Percentiles rank a stretch among this genome's conserved stretches.
Conservation (phyloP, 1,140 invertebrate species). For the Thaumatotibia leucotreta region DNA sequence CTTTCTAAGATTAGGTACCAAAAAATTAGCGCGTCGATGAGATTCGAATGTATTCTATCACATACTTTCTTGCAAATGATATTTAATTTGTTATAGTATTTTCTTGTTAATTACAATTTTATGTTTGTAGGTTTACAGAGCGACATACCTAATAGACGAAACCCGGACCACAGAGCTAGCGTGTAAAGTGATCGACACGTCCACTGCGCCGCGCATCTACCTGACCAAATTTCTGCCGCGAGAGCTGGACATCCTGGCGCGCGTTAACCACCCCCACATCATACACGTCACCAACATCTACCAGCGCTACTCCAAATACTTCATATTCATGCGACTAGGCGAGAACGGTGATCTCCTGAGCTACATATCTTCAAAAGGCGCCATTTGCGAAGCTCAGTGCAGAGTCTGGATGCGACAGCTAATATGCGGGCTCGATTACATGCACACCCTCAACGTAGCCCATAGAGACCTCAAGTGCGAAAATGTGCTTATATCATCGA, state of each 20-base stretch:
- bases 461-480: constrained; percentile 89
- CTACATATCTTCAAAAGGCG: constrained; percentile 79
- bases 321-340: constrained; percentile 82
- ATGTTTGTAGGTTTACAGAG: constrained; percentile 77
- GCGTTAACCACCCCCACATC: constrained; percentile 85
- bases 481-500: constrained; percentile 84
- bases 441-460: constrained; percentile 84
- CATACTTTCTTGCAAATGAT: no score
- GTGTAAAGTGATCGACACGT: constrained; percentile 86
- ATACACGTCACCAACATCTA: constrained; percentile 84
- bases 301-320: constrained; percentile 80
- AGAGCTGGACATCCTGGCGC: constrained; percentile 83
- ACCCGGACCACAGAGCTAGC: constrained; percentile 72
- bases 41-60: no score
- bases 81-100: no score
- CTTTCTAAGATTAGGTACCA: no score
- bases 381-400: constrained; percentile 79
- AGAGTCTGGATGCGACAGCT: constrained; percentile 85
- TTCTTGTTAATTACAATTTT: not conserved
- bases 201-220: constrained; percentile 83
- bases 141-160: constrained; percentile 76
- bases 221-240: constrained; percentile 85
- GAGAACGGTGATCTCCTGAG: constrained; percentile 84
- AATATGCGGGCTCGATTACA: constrained; percentile 80
- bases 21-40: no score